phyloP scores from a whole-genome alignment of 2,797 vertebrate species.

The Macropodus opercularis region DNA sequence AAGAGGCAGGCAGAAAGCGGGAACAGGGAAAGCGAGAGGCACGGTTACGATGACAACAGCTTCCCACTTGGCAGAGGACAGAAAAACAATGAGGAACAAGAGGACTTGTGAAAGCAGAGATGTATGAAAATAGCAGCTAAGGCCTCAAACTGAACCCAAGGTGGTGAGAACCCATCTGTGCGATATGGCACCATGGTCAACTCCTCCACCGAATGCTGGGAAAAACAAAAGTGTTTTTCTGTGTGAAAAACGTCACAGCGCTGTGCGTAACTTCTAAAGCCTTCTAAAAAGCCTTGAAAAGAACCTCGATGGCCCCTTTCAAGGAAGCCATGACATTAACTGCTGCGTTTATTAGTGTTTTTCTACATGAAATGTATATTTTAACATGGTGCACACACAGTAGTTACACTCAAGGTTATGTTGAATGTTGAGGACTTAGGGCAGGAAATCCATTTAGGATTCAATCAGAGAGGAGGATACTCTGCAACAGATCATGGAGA shows the following conservation, averaged over 20 bases:
- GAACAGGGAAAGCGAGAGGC: constrained; percentile 24
- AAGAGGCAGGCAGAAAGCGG: constrained; percentile 8
- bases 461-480: constrained; percentile 44
- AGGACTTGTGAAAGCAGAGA: constrained; percentile 16
- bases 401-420: constrained; percentile 37
- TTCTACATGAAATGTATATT: constrained; percentile 9
- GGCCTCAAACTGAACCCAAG: constrained; percentile 45
- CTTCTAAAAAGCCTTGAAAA: constrained; percentile 19
- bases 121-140: constrained; percentile 53
- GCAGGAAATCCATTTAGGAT: constrained; percentile 54
- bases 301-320: constrained; percentile 27
- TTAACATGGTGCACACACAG: constrained; percentile 7
- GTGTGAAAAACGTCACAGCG: constrained; percentile 25
- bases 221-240: constrained; percentile 26
- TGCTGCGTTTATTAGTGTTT: constrained; percentile 33
- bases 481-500: constrained; percentile 7
- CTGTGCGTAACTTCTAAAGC: constrained; percentile 38
- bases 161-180: constrained; percentile 25
- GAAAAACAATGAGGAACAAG: constrained; percentile 44
- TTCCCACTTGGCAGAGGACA: constrained; percentile 48
- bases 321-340: constrained; percentile 25
- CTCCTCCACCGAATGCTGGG: constrained; percentile 31
- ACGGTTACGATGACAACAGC: constrained; percentile 69
- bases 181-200: constrained; percentile 25
- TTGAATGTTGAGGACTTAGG: constrained; percentile 40